Conservation (phyloP, 1,140 invertebrate genomes). For the Caerostris extrusa region DNA sequence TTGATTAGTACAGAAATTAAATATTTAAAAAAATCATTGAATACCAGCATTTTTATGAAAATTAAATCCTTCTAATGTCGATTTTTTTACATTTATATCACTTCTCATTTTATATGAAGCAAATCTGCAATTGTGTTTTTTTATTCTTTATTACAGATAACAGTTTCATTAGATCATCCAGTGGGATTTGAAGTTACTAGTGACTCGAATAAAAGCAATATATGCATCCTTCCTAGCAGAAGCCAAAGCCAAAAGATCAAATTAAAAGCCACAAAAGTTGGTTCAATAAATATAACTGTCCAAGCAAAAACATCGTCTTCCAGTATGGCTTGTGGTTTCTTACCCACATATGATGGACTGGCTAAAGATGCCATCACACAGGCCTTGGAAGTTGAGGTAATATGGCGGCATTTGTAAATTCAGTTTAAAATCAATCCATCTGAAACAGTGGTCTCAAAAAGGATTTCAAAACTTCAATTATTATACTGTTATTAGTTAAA, state of each 20-base stretch:
- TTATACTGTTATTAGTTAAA: no score
- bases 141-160: slow-evolving; percentile 1
- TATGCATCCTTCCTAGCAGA: slow-evolving; percentile 37
- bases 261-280: slow-evolving; percentile 83
- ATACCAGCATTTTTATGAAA: no score
- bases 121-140: background rate
- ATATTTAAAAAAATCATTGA: no score
- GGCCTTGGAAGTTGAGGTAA: slow-evolving; percentile 56
- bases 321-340: slow-evolving; percentile 21
- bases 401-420: background rate
- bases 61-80: no score
- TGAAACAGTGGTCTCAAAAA: no score
- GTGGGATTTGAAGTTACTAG: slow-evolving; percentile 82
- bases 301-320: slow-evolving; percentile 80
- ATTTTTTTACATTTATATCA: no score
- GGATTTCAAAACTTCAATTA: no score
- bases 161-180: slow-evolving; percentile 80
- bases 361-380: slow-evolving; percentile 67
- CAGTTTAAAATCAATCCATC: no score
- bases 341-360: background rate
- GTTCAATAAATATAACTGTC: slow-evolving; percentile 85
- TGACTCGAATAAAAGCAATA: slow-evolving; percentile 46
- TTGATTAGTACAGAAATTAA: no score
- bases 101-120: background rate
- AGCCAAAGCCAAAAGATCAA: slow-evolving; percentile 81